Evolutionary conservation across 1,140 invertebrate genomes (phyloP).

Genomic region (Leptinotarsa defecta): DNA sequence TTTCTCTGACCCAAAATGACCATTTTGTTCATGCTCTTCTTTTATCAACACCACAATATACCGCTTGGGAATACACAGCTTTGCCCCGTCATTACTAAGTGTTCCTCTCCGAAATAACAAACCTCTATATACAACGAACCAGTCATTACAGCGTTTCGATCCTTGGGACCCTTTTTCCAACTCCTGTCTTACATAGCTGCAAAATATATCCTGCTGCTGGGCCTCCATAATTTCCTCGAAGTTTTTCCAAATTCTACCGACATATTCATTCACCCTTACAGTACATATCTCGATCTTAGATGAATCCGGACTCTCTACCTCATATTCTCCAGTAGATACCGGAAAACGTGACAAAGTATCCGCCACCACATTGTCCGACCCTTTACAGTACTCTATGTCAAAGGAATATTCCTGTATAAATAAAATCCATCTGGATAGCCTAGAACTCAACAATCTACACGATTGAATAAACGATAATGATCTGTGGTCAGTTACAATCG

Average conservation of each 20-base stretch:
- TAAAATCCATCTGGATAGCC: not conserved
- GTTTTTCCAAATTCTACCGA: not conserved
- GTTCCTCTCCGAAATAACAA: not conserved
- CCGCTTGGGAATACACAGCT: too few species aligned
- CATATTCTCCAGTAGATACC: constrained; percentile 4
- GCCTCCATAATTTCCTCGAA: not conserved
- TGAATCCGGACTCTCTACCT: not conserved
- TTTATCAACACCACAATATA: too few species aligned
- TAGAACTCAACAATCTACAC: not conserved
- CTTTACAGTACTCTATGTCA: constrained; percentile 15
- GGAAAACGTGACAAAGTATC: constrained; percentile 20
- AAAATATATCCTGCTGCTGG: not conserved
- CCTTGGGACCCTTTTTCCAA: not conserved
- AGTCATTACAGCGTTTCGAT: not conserved
- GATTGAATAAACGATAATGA: not conserved
- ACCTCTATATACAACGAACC: not conserved
- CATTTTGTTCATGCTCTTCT: too few species aligned
- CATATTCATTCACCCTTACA: not conserved
- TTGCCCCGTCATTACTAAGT: too few species aligned
- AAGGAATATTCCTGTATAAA: constrained; percentile 23
- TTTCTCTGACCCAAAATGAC: not conserved
- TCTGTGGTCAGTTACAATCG: not conserved
- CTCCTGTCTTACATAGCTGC: not conserved
- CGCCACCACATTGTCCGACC: constrained; percentile 19
- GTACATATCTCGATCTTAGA: not conserved